These are phyloP conservation scores for Lissonota sp. DNA, from an alignment of 2,888 invertebrate genomes.

Conservation along the genomic window DNA sequence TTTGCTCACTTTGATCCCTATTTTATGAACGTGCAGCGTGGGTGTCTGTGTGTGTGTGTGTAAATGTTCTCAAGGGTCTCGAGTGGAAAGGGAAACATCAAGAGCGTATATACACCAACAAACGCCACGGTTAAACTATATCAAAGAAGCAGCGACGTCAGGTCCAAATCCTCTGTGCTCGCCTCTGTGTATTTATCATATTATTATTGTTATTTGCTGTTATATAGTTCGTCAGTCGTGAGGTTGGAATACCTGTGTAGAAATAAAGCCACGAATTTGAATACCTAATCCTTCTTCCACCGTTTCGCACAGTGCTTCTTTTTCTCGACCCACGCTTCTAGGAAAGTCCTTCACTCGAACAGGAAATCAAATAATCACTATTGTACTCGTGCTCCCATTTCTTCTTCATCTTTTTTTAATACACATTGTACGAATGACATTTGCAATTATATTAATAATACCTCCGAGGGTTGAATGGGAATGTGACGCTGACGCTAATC, in stretches of 20 bases:
- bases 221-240: conserved; percentile 21
- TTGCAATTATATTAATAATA: conserved; percentile 57
- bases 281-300: conserved; percentile 54
- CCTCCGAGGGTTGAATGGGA: conserved; percentile 27
- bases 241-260: conserved; percentile 48
- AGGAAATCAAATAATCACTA: conserved; percentile 63
- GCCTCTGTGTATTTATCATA: conserved; percentile 10
- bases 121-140: conserved; percentile 50
- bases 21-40: not conserved
- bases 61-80: conserved; percentile 29
- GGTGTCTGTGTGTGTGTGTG: conserved; percentile 5
- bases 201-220: conserved; percentile 17
- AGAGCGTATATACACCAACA: conserved; percentile 48
- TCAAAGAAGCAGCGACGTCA: conserved; percentile 44
- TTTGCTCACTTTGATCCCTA: conserved; percentile 67
- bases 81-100: conserved; percentile 65
- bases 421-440: conserved; percentile 51
- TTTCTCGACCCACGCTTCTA: conserved; percentile 41
- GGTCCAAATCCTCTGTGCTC: conserved; percentile 33
- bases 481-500: conserved; percentile 7
- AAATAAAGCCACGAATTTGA: conserved; percentile 24
- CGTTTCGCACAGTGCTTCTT: conserved; percentile 25
- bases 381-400: conserved; percentile 31
- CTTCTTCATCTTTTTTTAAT: not conserved
- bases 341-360: conserved; percentile 55